Evolutionary conservation across 2,888 invertebrate genomes (phyloP), one percentile per base, ranked within the genome.

Genomic region (Drosophila antonietae): DNA sequence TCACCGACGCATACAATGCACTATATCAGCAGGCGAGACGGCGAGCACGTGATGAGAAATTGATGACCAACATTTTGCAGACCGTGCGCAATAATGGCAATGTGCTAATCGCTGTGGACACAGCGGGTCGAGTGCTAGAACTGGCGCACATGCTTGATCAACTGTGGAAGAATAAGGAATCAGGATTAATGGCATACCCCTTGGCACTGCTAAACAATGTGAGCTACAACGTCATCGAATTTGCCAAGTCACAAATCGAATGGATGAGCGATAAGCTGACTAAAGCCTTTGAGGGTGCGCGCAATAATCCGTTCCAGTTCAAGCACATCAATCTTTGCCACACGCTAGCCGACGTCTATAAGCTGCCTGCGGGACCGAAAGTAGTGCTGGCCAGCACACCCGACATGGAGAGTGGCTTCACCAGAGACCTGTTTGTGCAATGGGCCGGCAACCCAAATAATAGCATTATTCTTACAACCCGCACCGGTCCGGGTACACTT

Each of bases 221-320:
- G 69, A 98, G 98, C 91, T 99, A 98, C 90, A 99, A 99, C 91
- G 99, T 99, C 0, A 97, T 99, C 2, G 99, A 99, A 93, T 99
- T 99, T 93, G 99, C 99, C 2, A 99, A 99, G 92, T 98, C 98
- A 0, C 98, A 96, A 95, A 98, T 99, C 80, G 99, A 99, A 93
- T 99, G 99, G 99, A 99, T 99, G 99, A 98, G 98, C 91, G 99
- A 99, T 91, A 99, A 99, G 91, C 93, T 99, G 47, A 98, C 99
- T 94, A 95, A 98, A 71, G 96, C 96, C 60, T 97, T 98, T 91
- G 97, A 98, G 92, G 97, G 97, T 0, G 97, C 97, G 0, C 94
- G 98, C 64, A 97, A 97, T 88, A 99, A 98, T 94, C 99, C 99
- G 0, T 99, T 99, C 92, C 98, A 98, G 62, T 97, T 99, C 75